Evolutionary conservation across 2,113 vertebrate species (phyloP).

Genomic region (Perca schrenkii): DNA sequence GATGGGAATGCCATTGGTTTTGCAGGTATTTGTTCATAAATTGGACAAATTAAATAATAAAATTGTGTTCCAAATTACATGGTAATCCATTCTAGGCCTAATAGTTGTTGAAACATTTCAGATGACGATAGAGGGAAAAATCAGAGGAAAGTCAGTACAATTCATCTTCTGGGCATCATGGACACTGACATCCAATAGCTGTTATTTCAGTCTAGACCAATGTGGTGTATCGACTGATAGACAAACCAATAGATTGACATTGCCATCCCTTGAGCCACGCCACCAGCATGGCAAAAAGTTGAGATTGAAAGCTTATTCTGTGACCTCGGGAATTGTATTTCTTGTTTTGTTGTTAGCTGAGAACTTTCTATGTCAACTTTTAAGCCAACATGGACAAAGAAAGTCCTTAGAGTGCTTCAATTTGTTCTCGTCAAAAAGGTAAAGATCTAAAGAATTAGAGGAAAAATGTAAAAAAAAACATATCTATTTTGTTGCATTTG

Average conservation of each 20-base stretch:
- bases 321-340: constrained; percentile 1
- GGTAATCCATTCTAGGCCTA: background rate
- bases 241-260: background rate
- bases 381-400: background rate
- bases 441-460: background rate
- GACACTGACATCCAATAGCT: background rate
- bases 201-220: background rate
- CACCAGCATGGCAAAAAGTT: background rate
- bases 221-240: background rate
- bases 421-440: background rate
- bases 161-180: no score
- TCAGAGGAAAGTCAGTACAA: no score
- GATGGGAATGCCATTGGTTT: background rate
- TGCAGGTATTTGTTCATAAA: background rate
- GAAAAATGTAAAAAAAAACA: background rate
- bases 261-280: background rate
- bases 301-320: background rate
- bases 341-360: background rate
- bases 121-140: no score
- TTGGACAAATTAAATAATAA: background rate
- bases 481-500: background rate
- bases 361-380: background rate
- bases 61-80: background rate
- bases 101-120: background rate
- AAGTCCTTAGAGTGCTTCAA: background rate